A percentile compares a stretch with the other conserved stretches of the same genome.
phyloP scores from a whole-genome alignment of 1,140 invertebrate genomes.

The Diabrotica virgifera region DNA sequence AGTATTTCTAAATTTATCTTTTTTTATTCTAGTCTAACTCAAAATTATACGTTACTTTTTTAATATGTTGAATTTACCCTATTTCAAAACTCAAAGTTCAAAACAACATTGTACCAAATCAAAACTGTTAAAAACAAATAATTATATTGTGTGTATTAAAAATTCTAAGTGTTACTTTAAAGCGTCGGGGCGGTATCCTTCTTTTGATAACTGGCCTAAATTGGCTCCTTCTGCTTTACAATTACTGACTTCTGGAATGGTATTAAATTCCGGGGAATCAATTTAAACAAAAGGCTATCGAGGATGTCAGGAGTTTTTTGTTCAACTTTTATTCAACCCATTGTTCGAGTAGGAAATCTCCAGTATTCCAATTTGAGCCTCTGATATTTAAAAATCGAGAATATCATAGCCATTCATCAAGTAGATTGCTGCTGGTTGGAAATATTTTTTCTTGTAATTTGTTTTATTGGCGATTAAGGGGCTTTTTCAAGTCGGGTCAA shows the following conservation, averaged over 20 bases:
- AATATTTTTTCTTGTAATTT: background rate
- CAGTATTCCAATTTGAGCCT: slow-evolving; percentile 14
- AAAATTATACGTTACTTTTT: too few relatives aligned
- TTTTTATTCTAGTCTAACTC: too few relatives aligned
- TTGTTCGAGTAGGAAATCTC: slow-evolving; percentile 16
- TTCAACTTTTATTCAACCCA: slow-evolving; percentile 22
- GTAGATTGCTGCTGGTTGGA: background rate
- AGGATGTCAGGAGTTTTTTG: slow-evolving; percentile 31
- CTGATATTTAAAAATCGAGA: slow-evolving; percentile 12
- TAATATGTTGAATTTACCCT: too few relatives aligned
- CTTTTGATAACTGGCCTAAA: background rate
- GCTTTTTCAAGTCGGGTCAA: background rate
- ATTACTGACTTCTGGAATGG: slow-evolving; percentile 39
- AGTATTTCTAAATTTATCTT: too few relatives aligned
- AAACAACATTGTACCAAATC: too few relatives aligned
- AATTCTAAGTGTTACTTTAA: too few relatives aligned
- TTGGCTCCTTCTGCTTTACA: slow-evolving; percentile 32
- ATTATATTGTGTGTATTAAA: too few relatives aligned
- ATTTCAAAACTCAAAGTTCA: too few relatives aligned
- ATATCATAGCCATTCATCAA: slow-evolving; percentile 19
- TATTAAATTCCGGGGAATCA: slow-evolving; percentile 44
- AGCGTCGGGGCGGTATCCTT: background rate
- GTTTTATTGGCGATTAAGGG: background rate
- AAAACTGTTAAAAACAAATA: too few relatives aligned
- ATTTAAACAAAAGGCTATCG: slow-evolving; percentile 42